Evolutionary conservation across 2,888 invertebrate genomes (phyloP), one percentile per base, ranked within the genome.

Genomic region (Merodon equestris): DNA sequence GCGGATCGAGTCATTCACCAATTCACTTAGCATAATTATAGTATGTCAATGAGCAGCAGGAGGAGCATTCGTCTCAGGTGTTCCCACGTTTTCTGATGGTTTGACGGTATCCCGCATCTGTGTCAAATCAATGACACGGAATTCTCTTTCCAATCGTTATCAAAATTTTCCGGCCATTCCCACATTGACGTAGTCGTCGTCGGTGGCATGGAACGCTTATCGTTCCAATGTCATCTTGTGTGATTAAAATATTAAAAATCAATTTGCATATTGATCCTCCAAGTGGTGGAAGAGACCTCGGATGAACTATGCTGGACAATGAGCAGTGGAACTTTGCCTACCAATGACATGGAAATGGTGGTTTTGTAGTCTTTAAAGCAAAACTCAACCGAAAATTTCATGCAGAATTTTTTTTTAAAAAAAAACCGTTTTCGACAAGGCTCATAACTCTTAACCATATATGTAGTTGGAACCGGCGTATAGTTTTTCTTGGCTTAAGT

Each of bases 161-260:
- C 68, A 54, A 68, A 63, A 68, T 68, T 68, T 72, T 79, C 63
- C 63, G 60, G 48, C 67, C 57, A 57, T 61, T 53, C 74, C 51
- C 68, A 72, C 73, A 63, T 57, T 40, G 12, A 53, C 61, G 66
- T 44, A 15, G 56, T 53, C 79, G 68, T 56, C 74, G 63, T 74
- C 68, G 79, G 79, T 79, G 79, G 79, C 79, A 79, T 79, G 68
- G 58, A 68, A 74, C 77, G 63, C 73, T 63, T 77, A 73, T 77
- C 77, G 57, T 47, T 12, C 36, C 1, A 9, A 10, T 40, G n/a
- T 40, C 40, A n/a, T n/a, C 9, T 40, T 9, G 47, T 54, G 54
- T 50, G 56, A 54, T 73, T 77, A 73, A 42, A 77, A 57, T 67
- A 73, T 77, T 61, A 61, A 67, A 77, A 63, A 74, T 27, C 63